Conservation (phyloP, 2,113 vertebrate species). For the Neomonachus schauinslandi region DNA sequence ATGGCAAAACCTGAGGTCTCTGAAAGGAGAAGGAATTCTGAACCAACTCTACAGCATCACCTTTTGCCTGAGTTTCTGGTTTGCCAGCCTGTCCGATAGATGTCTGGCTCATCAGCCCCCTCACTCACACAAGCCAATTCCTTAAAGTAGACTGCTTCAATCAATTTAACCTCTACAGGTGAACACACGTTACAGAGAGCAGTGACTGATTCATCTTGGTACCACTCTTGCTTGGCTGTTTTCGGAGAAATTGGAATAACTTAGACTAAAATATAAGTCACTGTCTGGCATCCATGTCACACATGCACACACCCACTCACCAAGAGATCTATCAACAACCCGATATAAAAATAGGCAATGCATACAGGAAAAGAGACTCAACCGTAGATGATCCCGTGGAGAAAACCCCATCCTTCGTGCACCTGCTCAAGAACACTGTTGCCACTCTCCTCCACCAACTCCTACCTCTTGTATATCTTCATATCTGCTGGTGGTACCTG, state of each 20-base stretch:
- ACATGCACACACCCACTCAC: too few species aligned
- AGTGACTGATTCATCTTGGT: neutral
- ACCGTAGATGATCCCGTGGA: too few species aligned
- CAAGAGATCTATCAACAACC: neutral
- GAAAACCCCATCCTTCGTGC: neutral
- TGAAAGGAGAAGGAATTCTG: neutral
- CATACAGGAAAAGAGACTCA: accelerated
- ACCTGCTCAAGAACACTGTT: neutral
- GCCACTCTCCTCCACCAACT: accelerated
- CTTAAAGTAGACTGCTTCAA: neutral
- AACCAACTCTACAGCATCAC: neutral
- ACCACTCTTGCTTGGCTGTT: neutral
- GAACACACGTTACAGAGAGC: neutral
- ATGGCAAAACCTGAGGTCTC: neutral
- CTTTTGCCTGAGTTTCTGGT: too few species aligned
- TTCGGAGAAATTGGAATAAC: neutral
- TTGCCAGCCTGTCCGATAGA: neutral
- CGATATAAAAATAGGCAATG: neutral
- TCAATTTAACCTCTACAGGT: neutral
- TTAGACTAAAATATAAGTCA: neutral
- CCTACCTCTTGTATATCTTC: neutral
- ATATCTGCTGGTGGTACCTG: accelerated
- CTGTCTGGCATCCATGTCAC: neutral
- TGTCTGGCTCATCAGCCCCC: neutral
- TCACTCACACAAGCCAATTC: neutral